These are phyloP conservation scores for Sinodicranocentrus sp. DNA, from an alignment of 2,888 invertebrate genomes.

Conservation along the genomic window DNA sequence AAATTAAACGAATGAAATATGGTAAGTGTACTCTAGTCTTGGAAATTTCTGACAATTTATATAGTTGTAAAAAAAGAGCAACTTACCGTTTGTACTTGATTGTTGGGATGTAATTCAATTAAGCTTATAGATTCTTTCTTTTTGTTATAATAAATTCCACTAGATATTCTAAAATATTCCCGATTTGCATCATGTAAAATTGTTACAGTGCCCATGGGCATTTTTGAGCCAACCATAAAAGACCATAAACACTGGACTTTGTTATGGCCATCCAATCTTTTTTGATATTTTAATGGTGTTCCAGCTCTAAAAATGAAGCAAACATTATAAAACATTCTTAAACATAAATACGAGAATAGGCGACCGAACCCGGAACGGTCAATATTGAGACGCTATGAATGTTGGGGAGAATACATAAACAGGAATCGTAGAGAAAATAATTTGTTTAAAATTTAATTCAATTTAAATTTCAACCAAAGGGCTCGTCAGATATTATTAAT, in stretches of 20 bases:
- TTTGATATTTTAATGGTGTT: conserved; percentile 42
- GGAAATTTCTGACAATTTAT: too few relatives aligned
- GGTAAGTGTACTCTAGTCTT: too few relatives aligned
- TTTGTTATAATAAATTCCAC: conserved; percentile 63
- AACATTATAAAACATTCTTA: neutral
- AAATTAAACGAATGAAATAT: too few relatives aligned
- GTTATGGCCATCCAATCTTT: conserved; percentile 31
- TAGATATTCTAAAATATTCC: conserved; percentile 59
- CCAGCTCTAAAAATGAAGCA: conserved; percentile 19
- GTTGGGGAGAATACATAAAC: too few relatives aligned
- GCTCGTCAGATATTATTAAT: too few relatives aligned
- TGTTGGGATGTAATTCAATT: conserved; percentile 71
- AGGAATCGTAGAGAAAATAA: too few relatives aligned
- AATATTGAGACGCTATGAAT: too few relatives aligned
- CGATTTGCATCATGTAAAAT: conserved; percentile 64
- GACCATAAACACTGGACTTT: conserved; percentile 48
- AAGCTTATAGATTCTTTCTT: conserved; percentile 63
- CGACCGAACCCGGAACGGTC: too few relatives aligned
- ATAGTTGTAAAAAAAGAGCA: conserved; percentile 4
- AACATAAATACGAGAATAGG: neutral
- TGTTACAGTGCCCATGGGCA: conserved; percentile 68
- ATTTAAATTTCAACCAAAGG: too few relatives aligned
- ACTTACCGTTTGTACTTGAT: conserved; percentile 68
- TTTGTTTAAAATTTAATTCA: too few relatives aligned
- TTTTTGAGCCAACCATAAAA: conserved; percentile 62